A percentile compares a stretch with the other conserved stretches of the same genome.
Conservation (phyloP, 2,888 invertebrate genomes). For the Latrodectus hesperus region DNA sequence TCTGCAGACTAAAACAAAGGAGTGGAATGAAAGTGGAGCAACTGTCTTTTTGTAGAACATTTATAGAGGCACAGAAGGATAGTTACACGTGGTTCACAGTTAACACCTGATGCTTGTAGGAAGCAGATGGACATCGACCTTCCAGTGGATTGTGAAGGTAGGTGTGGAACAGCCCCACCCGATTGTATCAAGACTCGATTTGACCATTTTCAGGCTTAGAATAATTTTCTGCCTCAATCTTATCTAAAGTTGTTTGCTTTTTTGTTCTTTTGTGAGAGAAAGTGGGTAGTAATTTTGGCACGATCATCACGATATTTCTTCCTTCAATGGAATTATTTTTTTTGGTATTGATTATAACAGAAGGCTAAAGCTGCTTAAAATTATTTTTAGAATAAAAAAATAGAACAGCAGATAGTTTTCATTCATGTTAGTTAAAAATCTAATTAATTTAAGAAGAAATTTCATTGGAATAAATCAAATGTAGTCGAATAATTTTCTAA, state of each 20-base stretch:
- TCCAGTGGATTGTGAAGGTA: conserved; percentile 29
- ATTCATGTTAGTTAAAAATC: no score
- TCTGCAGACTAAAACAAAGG: neutral
- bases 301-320: conserved; percentile 2
- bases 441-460: no score
- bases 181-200: neutral
- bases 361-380: no score
- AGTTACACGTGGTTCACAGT: conserved; percentile 14
- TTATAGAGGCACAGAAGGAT: neutral
- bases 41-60: conserved; percentile 19
- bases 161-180: conserved; percentile 32
- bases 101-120: conserved; percentile 16
- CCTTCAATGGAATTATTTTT: no score
- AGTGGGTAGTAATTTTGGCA: conserved; percentile 16
- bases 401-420: no score
- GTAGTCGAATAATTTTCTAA: no score
- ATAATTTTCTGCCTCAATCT: neutral
- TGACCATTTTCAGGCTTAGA: conserved; percentile 9
- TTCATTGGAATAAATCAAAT: no score
- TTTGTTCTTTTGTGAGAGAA: neutral
- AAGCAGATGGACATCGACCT: conserved; percentile 58
- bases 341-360: no score
- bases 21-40: conserved; percentile 27
- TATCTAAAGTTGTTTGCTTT: neutral
- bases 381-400: no score